These are phyloP conservation scores for Porites rus DNA, from an alignment of 92 coral and sea anemone genomes.

Conservation along the genomic window DNA sequence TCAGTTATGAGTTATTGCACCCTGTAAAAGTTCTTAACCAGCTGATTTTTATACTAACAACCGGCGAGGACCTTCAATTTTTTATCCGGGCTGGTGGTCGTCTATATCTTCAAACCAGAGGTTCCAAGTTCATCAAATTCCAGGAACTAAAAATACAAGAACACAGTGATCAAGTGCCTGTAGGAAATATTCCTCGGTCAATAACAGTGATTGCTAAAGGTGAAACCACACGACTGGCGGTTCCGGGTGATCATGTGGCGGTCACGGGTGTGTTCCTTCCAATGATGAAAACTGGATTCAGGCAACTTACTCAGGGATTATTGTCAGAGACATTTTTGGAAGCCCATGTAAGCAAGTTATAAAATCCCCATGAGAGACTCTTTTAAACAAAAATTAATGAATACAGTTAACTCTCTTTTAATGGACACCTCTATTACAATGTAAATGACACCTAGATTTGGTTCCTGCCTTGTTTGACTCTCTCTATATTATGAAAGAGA, in stretches of 20 bases:
- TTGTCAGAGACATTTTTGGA: conserved; percentile 95
- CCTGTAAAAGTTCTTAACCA: neutral
- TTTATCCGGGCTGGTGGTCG: conserved; percentile 89
- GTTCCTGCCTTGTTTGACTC: no score
- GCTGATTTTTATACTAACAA: neutral
- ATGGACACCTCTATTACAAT: no score
- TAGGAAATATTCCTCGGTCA: conserved; percentile 93
- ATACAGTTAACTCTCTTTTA: no score
- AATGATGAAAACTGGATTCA: conserved; percentile 97
- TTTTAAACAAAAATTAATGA: no score
- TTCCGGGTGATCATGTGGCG: conserved; percentile 94
- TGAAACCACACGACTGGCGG: conserved; percentile 89
- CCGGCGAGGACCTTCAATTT: neutral
- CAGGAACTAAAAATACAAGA: conserved; percentile 97
- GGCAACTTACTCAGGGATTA: conserved; percentile 90
- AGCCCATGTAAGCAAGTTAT: conserved; percentile 80
- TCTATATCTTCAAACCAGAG: conserved; percentile 96
- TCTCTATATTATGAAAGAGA: no score
- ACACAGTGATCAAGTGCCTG: conserved; percentile 98
- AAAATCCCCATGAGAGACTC: no score
- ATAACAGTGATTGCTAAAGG: conserved; percentile 98
- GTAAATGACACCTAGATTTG: no score
- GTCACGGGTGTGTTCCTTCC: conserved; percentile 95
- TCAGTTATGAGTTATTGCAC: no score
- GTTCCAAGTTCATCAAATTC: conserved; percentile 94